phyloP scores from a whole-genome alignment of 2,888 invertebrate species.

The Aporophyla nigra region DNA sequence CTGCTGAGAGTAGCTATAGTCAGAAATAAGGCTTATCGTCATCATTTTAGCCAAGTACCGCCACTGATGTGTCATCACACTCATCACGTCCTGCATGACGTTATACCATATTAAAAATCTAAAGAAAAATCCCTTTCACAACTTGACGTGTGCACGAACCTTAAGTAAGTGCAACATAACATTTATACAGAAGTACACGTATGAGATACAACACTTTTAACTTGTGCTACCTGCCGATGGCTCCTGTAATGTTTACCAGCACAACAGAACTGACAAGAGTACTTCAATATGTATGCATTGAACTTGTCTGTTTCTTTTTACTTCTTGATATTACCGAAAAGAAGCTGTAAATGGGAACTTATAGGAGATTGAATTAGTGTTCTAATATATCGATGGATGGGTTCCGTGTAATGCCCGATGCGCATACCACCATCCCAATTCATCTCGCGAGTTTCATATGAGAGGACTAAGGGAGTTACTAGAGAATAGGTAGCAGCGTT shows the following conservation, averaged over 20 bases:
- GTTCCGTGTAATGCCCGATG: no score
- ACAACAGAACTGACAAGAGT: background rate
- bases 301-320: background rate
- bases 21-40: background rate
- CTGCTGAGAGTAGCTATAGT: background rate
- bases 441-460: no score
- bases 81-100: no score
- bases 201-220: constrained; percentile 55
- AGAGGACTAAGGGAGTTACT: no score
- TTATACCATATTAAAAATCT: no score
- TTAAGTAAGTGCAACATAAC: constrained; percentile 4
- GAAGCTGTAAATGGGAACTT: background rate
- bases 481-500: no score
- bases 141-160: constrained; percentile 15
- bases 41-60: no score
- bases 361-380: background rate
- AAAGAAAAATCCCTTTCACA: no score
- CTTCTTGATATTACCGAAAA: background rate
- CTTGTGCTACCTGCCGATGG: constrained; percentile 51
- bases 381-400: background rate
- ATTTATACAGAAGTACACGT: constrained; percentile 46
- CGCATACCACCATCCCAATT: no score
- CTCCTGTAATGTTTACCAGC: constrained; percentile 15
- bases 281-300: background rate
- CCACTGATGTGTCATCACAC: no score